phyloP scores from a whole-genome alignment of 2,113 vertebrate species.

The Bostrychus sinensis region DNA sequence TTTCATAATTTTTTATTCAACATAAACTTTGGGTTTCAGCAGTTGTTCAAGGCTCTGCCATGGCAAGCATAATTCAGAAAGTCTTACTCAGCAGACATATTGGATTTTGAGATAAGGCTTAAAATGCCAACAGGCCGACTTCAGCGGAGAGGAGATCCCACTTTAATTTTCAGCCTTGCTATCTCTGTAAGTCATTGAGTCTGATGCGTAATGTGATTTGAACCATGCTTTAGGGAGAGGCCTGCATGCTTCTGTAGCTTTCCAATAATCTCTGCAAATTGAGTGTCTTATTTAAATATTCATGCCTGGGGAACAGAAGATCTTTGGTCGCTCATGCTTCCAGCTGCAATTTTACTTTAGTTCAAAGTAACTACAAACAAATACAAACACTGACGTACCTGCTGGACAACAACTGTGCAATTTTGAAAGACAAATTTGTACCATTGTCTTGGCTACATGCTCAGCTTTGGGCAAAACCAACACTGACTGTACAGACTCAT shows the following conservation, averaged over 20 bases:
- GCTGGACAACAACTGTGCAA: background rate
- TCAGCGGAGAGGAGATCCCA: constrained; percentile 31
- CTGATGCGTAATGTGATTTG: constrained; percentile 41
- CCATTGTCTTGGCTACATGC: background rate
- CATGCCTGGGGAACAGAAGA: constrained; percentile 9
- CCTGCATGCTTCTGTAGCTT: constrained; percentile 26
- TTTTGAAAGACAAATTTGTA: background rate
- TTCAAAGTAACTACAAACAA: background rate
- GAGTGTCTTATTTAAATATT: constrained; percentile 65
- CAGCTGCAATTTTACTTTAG: constrained; percentile 28
- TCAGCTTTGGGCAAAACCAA: background rate
- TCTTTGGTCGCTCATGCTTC: constrained; percentile 18
- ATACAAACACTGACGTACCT: background rate
- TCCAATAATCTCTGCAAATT: constrained; percentile 57
- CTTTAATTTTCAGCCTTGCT: constrained; percentile 44
- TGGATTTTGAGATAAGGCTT: constrained; percentile 48
- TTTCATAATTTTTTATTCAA: too few relatives aligned
- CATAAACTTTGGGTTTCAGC: constrained; percentile 29
- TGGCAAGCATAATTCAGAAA: constrained; percentile 34
- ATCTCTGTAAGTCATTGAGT: constrained; percentile 32
- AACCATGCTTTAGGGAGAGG: constrained; percentile 43
- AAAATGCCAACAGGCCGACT: constrained; percentile 51
- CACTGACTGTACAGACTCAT: background rate
- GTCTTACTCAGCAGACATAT: constrained; percentile 56
- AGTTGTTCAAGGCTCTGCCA: constrained; percentile 29